Base-by-base conservation (phyloP, 1,140 invertebrate species). In the Ladona fulva region DNA sequence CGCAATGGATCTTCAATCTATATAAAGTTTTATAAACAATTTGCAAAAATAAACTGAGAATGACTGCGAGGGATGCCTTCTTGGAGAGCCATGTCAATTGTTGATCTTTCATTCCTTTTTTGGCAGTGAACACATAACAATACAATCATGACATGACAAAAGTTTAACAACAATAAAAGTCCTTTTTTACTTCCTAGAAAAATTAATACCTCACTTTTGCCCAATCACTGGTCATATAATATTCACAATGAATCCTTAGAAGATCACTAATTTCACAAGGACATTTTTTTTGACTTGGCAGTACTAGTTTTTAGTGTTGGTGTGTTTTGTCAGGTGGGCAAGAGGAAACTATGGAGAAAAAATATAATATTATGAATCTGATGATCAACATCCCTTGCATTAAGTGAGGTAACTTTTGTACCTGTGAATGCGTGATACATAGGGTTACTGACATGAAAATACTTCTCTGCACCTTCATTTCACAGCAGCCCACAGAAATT, bases 401-500 rank as follows among this genome's bases (percentile, higher is more conserved):
- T 77, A 44, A 24, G 44, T 44, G 44, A 52, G 78, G 78, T 78
- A 78, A 78, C 78, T 76, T 76, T 37, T 24, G 77, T 78, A 76
- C 29, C 74, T 66, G 52, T 66, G 52, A 66, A 66, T 66, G 52
- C 52, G 52, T 66, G 52, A 66, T 22, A 66, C 52, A 66, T 66
- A 66, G 52, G 52, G 52, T 3, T 66, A 66, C 52, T 66, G 52
- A 22, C 52, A 66, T 66, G 52, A 66, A 66, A 66, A 59, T 75
- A 44, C 37, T 44, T 16, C 73, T 74, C 24, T 75, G 25, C 25
- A 25, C 74, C 29, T 74, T 44, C 78, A 78, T 74, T 66, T 78
- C 42, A 76, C 78, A 78, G 74, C 52, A 78, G 75, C 75, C 59
- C 77, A 77, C 76, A 75, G 76, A 77, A 79, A 79, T 77, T 77